Base-by-base conservation (phyloP, 1,140 invertebrate genomes). In the Drosophila ercepeae region DNA sequence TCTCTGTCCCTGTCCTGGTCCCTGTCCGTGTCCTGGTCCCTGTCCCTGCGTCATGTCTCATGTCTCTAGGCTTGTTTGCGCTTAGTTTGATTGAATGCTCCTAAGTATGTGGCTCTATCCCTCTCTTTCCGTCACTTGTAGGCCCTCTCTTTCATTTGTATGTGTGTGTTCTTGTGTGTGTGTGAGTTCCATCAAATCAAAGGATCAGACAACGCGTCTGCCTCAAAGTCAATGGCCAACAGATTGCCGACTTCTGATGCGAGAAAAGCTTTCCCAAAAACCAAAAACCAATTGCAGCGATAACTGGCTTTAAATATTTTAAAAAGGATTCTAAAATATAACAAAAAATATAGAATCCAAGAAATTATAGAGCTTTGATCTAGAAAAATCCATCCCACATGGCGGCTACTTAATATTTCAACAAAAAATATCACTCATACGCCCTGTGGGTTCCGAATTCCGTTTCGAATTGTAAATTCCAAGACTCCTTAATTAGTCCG, bases 51-150 rank as follows among this genome's bases (percentile, higher is more conserved):
- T 50, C 42, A 39, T 64, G 48, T 51, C 58, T 46, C 39, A 44
- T 64, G 42, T 53, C 64, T 53, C 75, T 55, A 39, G 65, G 36
- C 73, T 82, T 81, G 79, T 84, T 78, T 83, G 79, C 64, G 75
- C 57, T 78, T 70, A 70, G 74, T 76, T 76, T 76, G 74, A 79
- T 78, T 78, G 76, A 78, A 79, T 70, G 58, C 68, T 69, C 52
- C 27, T 57, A 75, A 55, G 53, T 63, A 67, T 73, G 52, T 57
- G 52, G 19, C 41, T 45, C 39, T 19, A 54, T 44, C 16, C 13
- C 7, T 27, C 23, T 42, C 18, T 18, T 3, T 23, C 3, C 21
- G 29, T 32, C 45, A 51, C 3, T 2, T 18, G 18, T 29, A 7
- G 3, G 4, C 1, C 23, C 9, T 60, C 21, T 49, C 7, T 13